Conservation (phyloP, 2,797 vertebrate species). For the Enteromius viviparus region DNA sequence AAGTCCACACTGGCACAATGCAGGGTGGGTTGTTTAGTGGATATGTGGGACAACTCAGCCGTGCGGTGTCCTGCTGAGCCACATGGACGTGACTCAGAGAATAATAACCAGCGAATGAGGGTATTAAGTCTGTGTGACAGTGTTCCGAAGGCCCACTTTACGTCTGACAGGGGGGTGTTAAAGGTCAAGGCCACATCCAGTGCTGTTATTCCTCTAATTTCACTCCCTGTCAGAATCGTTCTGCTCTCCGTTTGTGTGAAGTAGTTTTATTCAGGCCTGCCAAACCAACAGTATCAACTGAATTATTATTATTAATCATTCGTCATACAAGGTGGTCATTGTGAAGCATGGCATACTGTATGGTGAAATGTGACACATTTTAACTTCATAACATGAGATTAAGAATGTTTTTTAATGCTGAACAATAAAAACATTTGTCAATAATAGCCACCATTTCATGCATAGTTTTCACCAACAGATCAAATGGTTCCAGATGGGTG, state of each 20-base stretch:
- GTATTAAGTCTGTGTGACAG: slow-evolving; percentile 28
- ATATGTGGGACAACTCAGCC: background rate
- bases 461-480: slow-evolving; percentile 75
- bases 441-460: background rate
- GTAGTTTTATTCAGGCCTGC: background rate
- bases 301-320: background rate
- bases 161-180: slow-evolving; percentile 17
- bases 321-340: no score
- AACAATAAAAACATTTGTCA: background rate
- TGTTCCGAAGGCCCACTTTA: slow-evolving; percentile 16
- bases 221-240: slow-evolving; percentile 20
- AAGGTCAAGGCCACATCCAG: slow-evolving; percentile 35
- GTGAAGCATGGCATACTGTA: no score
- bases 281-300: background rate
- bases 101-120: background rate
- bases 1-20: background rate
- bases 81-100: slow-evolving; percentile 10
- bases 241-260: slow-evolving; percentile 17
- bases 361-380: background rate
- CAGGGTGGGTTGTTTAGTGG: background rate
- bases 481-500: slow-evolving; percentile 71
- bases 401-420: background rate
- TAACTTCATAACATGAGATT: background rate
- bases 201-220: slow-evolving; percentile 31
- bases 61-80: background rate